These are phyloP conservation scores for Lepidostoma basale DNA, from an alignment of 1,140 invertebrate genomes.

Conservation along the genomic window DNA sequence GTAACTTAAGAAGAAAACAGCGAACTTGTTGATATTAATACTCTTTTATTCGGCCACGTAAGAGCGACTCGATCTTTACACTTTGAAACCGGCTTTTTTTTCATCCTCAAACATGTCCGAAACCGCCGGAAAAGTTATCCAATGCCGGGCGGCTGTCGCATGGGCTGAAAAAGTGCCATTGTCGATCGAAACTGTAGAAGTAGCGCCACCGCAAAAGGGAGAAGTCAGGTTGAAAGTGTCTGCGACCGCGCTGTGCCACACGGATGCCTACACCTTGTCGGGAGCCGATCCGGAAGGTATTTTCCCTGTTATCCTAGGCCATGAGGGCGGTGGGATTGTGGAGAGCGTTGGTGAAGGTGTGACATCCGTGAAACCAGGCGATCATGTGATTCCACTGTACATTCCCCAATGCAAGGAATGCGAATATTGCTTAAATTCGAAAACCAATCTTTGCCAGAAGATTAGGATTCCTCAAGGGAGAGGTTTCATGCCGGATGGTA, in stretches of 20 bases:
- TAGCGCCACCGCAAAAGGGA: constrained; percentile 90
- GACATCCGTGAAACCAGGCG: constrained; percentile 83
- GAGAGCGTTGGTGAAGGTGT: constrained; percentile 96
- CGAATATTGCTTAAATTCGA: constrained; percentile 94
- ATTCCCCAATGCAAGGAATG: constrained; percentile 96
- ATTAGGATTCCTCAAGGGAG: constrained; percentile 87
- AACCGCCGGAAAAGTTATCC: constrained; percentile 62
- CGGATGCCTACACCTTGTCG: constrained; percentile 92
- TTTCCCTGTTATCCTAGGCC: constrained; percentile 92
- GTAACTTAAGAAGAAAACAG: too few relatives aligned
- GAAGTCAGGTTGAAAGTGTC: constrained; percentile 84
- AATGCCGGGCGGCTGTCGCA: constrained; percentile 89
- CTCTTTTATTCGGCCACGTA: too few relatives aligned
- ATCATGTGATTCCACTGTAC: constrained; percentile 96
- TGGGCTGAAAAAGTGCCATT: constrained; percentile 89
- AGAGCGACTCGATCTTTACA: too few relatives aligned
- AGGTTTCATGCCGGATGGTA: constrained; percentile 96
- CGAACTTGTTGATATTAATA: too few relatives aligned
- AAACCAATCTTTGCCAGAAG: constrained; percentile 97
- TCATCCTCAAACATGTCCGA: neutral
- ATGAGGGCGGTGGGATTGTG: constrained; percentile 94
- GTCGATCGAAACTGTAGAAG: constrained; percentile 88
- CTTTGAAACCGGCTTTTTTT: too few relatives aligned
- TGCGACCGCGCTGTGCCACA: constrained; percentile 95
- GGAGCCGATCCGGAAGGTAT: constrained; percentile 93